These are phyloP conservation scores for Dissostichus mawsoni DNA, from an alignment of 2,113 vertebrate species.

Conservation along the genomic window DNA sequence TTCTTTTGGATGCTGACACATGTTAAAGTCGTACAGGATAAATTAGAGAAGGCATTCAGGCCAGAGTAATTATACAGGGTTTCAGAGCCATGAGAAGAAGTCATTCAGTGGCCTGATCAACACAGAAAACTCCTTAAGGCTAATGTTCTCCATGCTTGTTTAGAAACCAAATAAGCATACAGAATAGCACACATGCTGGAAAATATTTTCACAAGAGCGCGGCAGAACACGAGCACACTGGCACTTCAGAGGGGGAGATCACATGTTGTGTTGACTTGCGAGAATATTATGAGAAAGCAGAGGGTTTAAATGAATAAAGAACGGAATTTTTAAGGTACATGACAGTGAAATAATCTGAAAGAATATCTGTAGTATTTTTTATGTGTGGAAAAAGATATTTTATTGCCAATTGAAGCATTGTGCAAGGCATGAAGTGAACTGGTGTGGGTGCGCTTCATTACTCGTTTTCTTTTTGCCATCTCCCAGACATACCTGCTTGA, in stretches of 20 bases:
- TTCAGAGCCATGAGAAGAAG: slow-evolving; percentile 79
- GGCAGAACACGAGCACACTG: slow-evolving; percentile 68
- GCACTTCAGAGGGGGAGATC: slow-evolving; percentile 69
- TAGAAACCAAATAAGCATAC: slow-evolving; percentile 80
- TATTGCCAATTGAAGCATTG: slow-evolving; percentile 51
- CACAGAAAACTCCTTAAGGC: slow-evolving; percentile 77
- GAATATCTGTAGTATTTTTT: slow-evolving; percentile 44
- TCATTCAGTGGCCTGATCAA: slow-evolving; percentile 74
- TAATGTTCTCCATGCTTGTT: slow-evolving; percentile 79
- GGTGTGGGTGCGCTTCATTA: slow-evolving; percentile 25
- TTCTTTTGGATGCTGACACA: slow-evolving; percentile 61
- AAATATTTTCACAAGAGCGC: slow-evolving; percentile 77
- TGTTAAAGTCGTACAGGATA: slow-evolving; percentile 46
- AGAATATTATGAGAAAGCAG: slow-evolving; percentile 47
- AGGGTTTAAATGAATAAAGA: slow-evolving; percentile 43
- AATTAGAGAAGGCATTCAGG: slow-evolving; percentile 57
- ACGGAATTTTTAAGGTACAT: slow-evolving; percentile 54
- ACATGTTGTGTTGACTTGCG: slow-evolving; percentile 67
- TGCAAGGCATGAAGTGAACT: slow-evolving; percentile 48
- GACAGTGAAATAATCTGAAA: slow-evolving; percentile 59
- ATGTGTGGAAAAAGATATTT: slow-evolving; percentile 23
- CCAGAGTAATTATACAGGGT: slow-evolving; percentile 69
- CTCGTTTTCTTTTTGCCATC: slow-evolving; percentile 10
- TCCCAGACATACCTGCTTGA: slow-evolving; percentile 34
- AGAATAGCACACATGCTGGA: slow-evolving; percentile 77